Percentiles rank a stretch among this genome's conserved stretches.
Conservation (phyloP, 2,888 invertebrate genomes). For the Anagyrus pseudococci region DNA sequence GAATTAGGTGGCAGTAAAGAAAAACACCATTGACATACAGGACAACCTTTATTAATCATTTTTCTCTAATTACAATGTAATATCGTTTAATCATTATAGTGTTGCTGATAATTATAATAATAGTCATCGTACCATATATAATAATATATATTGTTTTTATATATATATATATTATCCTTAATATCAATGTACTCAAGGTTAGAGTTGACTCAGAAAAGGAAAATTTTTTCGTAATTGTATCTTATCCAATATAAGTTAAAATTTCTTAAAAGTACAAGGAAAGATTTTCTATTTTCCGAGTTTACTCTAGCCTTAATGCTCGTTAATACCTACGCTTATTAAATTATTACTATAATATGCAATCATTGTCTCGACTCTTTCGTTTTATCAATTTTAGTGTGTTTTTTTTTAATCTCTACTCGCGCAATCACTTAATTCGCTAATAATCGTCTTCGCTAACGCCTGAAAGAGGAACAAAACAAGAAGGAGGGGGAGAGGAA, state of each 20-base stretch:
- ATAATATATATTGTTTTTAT: not conserved
- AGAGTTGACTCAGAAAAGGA: too few species aligned
- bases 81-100: conserved; percentile 53
- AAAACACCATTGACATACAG: conserved; percentile 49
- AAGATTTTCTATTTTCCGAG: too few species aligned
- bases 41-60: conserved; percentile 60
- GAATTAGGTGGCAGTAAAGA: too few species aligned
- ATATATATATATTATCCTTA: not conserved
- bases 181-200: conserved; percentile 21
- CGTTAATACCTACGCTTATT: conserved; percentile 44
- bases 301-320: too few species aligned
- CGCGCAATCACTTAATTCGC: not conserved
- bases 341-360: conserved; percentile 52
- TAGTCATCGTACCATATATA: not conserved
- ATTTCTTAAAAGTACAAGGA: too few species aligned
- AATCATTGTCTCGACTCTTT: conserved; percentile 48
- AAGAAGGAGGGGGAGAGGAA: too few species aligned
- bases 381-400: conserved; percentile 14
- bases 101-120: conserved; percentile 46
- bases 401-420: not conserved
- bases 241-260: too few species aligned
- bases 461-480: too few species aligned
- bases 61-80: conserved; percentile 56
- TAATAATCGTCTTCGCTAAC: not conserved
- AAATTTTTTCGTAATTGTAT: too few species aligned